Base-by-base conservation (phyloP, 2,113 vertebrate genomes). In the Camelus dromedarius region DNA sequence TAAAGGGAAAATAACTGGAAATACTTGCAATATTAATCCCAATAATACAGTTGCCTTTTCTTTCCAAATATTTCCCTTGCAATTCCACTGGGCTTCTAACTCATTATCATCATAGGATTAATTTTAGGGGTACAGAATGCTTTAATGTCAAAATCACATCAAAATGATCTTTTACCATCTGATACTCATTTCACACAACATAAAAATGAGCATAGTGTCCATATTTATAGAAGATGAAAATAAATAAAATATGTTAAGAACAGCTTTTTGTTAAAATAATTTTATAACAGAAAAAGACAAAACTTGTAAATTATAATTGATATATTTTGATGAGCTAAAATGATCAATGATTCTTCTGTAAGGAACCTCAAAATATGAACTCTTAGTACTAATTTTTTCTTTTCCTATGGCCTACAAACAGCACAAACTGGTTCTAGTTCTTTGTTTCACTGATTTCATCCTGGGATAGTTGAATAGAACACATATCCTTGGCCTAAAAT, bases 231-330 rank as follows among this genome's bases (percentile, higher is more conserved):
- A 93, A 73, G 4, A 84, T 50, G 8, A 89, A 75, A 92, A 82
- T 66, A 92, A 73, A 66, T 90, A 86, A 87, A 97, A 66, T n/a
- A 75, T 19, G 8, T 77, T 87, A 67, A 73, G 11, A 93, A 77
- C 2, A 82, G 11, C 5, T 93, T 95, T 94, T 52, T 38, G 13
- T 96, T 76, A 67, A 73, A 64, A 80, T 67, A 93, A 93, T 89
- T 24, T 10, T 75, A 8, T 89, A 8, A 58, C 26, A 62, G 35
- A 66, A 81, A 22, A 82, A 67, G n/a, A 69, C 93, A 19, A 6
- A 73, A 30, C 22, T 64, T 50, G 5, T 14, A 64, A 70, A 19
- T 79, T 94, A 81, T 52, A 72, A 64, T 52, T 22, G 82, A 67
- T 16, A 86, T 42, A 79, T 67, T 87, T 85, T 46, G 14, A 69